These are phyloP conservation scores for Scolopax bukidnonensis DNA, from an alignment of 2,797 vertebrate genomes.

Conservation along the genomic window DNA sequence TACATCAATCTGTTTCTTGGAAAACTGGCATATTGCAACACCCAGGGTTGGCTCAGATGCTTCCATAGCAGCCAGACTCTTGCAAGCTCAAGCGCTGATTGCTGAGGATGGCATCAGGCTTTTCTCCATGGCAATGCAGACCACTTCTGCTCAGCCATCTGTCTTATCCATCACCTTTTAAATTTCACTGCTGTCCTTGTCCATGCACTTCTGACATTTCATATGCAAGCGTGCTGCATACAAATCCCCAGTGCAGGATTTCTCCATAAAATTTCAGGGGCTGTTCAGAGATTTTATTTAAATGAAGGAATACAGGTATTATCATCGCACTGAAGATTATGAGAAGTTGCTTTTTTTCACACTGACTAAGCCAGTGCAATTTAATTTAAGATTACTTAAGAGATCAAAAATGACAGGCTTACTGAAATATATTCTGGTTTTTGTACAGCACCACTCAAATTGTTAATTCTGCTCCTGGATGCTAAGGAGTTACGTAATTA, in stretches of 20 bases:
- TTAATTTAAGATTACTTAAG: constrained; percentile 55
- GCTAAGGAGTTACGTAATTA: constrained; percentile 25
- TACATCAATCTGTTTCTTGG: constrained; percentile 62
- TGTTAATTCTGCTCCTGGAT: constrained; percentile 35
- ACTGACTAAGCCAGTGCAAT: constrained; percentile 43
- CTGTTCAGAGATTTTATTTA: constrained; percentile 59
- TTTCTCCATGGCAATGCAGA: constrained; percentile 66
- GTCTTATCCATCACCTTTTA: constrained; percentile 62
- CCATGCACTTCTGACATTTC: constrained; percentile 26
- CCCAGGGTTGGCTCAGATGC: constrained; percentile 22
- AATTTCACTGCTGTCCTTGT: constrained; percentile 62
- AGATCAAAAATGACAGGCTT: constrained; percentile 59
- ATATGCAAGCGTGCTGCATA: neutral
- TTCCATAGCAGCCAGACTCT: constrained; percentile 50
- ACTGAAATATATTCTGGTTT: constrained; percentile 34
- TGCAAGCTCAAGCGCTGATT: constrained; percentile 17
- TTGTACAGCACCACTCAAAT: neutral
- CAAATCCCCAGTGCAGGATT: constrained; percentile 35
- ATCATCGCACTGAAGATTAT: constrained; percentile 27
- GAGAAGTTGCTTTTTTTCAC: neutral
- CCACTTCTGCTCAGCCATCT: constrained; percentile 71
- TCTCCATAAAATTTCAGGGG: constrained; percentile 39
- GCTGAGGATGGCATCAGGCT: constrained; percentile 59
- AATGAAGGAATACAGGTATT: constrained; percentile 27
- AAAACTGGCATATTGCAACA: constrained; percentile 63